Percentiles rank a stretch among this genome's conserved stretches.
Conservation (phyloP, 2,113 vertebrate genomes). For the Glareola pratincola region DNA sequence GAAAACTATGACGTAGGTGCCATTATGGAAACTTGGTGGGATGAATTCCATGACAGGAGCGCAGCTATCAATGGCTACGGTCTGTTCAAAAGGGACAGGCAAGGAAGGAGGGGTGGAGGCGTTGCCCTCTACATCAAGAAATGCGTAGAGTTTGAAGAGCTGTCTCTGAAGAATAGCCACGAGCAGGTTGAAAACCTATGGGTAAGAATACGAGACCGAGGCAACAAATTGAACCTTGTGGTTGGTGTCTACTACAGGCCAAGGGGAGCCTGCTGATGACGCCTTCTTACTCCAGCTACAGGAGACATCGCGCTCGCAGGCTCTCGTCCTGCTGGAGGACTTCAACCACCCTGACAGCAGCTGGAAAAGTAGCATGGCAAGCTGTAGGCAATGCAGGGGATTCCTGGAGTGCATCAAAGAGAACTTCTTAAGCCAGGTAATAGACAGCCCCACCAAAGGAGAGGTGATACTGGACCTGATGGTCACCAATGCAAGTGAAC, state of each 20-base stretch:
- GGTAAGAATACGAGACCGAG: neutral
- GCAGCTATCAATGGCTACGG: neutral
- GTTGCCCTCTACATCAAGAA: neutral
- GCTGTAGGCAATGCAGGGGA: neutral
- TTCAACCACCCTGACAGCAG: neutral
- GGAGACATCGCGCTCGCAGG: neutral
- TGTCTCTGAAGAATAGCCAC: neutral
- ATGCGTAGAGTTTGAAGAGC: neutral
- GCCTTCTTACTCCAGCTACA: neutral
- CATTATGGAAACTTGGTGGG: neutral
- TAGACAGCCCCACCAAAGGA: neutral
- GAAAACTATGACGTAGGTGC: neutral
- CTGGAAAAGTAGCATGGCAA: neutral
- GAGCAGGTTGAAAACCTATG: neutral
- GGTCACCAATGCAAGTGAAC: neutral
- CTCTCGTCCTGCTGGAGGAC: neutral
- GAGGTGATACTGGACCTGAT: neutral
- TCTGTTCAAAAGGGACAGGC: neutral
- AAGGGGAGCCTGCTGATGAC: neutral
- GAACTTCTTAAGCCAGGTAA: neutral
- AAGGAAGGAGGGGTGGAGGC: neutral
- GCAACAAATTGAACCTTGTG: neutral
- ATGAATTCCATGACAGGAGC: neutral
- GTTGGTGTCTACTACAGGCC: neutral
- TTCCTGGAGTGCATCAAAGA: neutral